Base-by-base conservation (phyloP, 2,113 vertebrate genomes). In the Corvus moneduloides region DNA sequence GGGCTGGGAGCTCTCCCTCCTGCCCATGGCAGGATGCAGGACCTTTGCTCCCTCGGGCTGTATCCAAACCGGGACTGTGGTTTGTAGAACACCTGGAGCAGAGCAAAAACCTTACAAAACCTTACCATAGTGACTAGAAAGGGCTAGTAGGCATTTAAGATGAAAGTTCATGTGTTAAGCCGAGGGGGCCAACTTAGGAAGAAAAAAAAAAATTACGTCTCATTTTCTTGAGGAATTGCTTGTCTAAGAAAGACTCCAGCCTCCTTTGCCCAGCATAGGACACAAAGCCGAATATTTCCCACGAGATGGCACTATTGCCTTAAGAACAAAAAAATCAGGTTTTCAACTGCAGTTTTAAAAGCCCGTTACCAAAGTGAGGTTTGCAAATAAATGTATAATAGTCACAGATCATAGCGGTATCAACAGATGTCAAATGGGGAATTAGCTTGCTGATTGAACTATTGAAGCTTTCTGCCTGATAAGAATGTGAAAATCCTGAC, bases 251-350 rank as follows among this genome's bases (percentile, higher is more conserved):
- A 48, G 21, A 15, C 63, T 43, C 6, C 0, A 1, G 35, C 28
- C 4, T 19, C 7, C 19, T 58, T 26, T 59, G 39, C 55, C 30
- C 9, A 11, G 19, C 3, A 1, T 7, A 22, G 48, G 19, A 16
- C 9, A 21, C 0, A 4, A 69, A 41, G 58, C 30, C 9, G 27
- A 48, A 5, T 4, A 3, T 19, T 52, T 54, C 37, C 96, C 98
- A 97, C 95, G 1, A 97, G 98, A 95, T 98, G 98, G 97, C 98
- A 96, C 52, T 97, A 63, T 97, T 98, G 96, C 67, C 91, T 91
- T 80, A 93, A 27, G 73, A 90, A 97, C 49, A 24, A 82, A 46
- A 71, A 43, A 76, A 32, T 1, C 24, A 7, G 14, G 1, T 17
- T 59, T 43, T 32, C 14, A 30, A 3, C 11, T 18, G 33, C 28